A percentile compares a stretch with the other conserved stretches of the same genome.
phyloP scores from a whole-genome alignment of 2,797 vertebrate species.

The Anas bahamensis region DNA sequence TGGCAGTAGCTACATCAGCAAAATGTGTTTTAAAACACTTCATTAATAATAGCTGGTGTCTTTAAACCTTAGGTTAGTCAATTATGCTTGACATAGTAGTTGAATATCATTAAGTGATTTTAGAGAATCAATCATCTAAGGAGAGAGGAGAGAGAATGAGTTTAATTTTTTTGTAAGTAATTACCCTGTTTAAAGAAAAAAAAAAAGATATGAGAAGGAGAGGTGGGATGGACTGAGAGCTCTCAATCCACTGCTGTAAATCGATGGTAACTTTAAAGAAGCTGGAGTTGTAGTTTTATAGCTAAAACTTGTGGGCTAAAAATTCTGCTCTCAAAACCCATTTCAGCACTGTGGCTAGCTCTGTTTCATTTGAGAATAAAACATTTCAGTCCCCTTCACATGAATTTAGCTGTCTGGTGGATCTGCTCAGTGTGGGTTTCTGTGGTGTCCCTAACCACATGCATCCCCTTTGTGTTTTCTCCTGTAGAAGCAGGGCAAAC shows the following conservation, averaged over 20 bases:
- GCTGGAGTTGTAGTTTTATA: background rate
- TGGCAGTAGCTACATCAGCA: background rate
- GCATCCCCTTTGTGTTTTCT: background rate
- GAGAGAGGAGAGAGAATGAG: background rate
- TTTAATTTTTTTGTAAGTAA: constrained; percentile 11
- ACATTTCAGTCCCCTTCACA: background rate
- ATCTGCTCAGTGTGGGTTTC: background rate
- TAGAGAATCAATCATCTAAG: background rate
- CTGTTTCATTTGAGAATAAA: background rate
- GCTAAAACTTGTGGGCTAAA: background rate
- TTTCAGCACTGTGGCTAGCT: background rate
- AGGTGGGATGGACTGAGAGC: background rate
- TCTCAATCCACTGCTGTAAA: background rate
- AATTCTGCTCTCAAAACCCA: background rate
- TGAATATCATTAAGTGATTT: constrained; percentile 33
- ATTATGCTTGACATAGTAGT: constrained; percentile 6
- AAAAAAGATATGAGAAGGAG: background rate
- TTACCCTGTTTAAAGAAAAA: background rate
- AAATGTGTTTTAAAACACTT: constrained; percentile 55
- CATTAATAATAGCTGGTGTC: constrained; percentile 41
- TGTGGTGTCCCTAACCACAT: background rate
- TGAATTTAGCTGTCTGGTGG: background rate
- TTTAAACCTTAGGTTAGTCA: constrained; percentile 49
- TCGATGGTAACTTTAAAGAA: background rate
- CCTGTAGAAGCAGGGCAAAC: background rate